A percentile compares a stretch with the other conserved stretches of the same genome.
Evolutionary conservation across 2,888 invertebrate genomes (phyloP).

Genomic region (Protophormia terraenovae): DNA sequence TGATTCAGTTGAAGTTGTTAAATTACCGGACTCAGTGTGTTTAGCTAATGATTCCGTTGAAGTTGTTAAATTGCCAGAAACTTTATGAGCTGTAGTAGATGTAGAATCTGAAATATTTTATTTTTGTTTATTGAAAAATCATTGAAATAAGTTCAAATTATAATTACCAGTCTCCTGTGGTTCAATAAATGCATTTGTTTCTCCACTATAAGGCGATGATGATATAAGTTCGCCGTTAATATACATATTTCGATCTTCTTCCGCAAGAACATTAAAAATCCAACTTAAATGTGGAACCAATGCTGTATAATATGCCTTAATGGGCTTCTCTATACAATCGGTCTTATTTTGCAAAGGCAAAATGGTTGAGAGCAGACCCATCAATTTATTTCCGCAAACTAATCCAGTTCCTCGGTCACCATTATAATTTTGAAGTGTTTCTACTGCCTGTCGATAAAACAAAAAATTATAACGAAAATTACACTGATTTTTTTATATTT

Average conservation of each 20-base stretch:
- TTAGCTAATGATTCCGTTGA: not conserved
- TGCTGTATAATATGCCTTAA: slow-evolving; percentile 69
- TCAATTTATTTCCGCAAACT: slow-evolving; percentile 67
- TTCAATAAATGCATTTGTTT: slow-evolving; percentile 53
- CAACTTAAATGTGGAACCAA: slow-evolving; percentile 70
- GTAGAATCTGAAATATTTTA: slow-evolving; percentile 1
- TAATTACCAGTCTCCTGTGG: slow-evolving; percentile 25
- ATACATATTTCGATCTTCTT: slow-evolving; percentile 62
- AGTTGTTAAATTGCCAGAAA: not conserved
- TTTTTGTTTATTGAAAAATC: not conserved
- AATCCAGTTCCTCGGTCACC: slow-evolving; percentile 71
- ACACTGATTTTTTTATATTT: not conserved
- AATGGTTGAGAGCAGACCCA: slow-evolving; percentile 69
- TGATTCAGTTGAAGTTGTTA: not conserved
- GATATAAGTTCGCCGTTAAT: slow-evolving; percentile 40
- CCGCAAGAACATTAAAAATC: slow-evolving; percentile 68
- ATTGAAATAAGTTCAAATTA: not conserved
- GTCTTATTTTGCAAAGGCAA: slow-evolving; percentile 46
- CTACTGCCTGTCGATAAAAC: slow-evolving; percentile 50
- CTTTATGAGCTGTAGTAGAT: not conserved
- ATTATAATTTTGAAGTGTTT: slow-evolving; percentile 60
- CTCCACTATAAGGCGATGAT: slow-evolving; percentile 63
- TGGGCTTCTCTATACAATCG: slow-evolving; percentile 63
- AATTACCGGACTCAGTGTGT: not conserved
- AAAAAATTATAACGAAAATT: too few relatives aligned